These are phyloP conservation scores for Boloria selene DNA, from an alignment of 2,888 invertebrate species.

Conservation along the genomic window DNA sequence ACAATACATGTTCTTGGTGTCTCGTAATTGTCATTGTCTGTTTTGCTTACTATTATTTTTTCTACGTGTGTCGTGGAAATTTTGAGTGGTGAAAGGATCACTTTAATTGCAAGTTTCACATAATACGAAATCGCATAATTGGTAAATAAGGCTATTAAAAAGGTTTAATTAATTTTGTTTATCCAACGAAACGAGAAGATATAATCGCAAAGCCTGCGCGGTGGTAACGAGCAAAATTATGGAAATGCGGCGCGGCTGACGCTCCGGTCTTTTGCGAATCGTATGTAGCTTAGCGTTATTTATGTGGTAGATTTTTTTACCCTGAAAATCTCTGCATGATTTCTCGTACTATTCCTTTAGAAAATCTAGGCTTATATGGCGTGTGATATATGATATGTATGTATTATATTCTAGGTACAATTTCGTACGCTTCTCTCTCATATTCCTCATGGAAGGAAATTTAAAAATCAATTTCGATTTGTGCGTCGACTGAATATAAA, in stretches of 20 bases:
- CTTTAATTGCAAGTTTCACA: constrained; percentile 20
- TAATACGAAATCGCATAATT: constrained; percentile 18
- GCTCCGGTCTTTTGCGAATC: constrained; percentile 26
- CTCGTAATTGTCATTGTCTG: background rate
- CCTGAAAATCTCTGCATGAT: constrained; percentile 10
- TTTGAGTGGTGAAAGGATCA: background rate
- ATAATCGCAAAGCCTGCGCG: constrained; percentile 50
- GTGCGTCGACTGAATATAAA: constrained; percentile 16
- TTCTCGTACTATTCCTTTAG: constrained; percentile 4
- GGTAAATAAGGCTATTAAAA: constrained; percentile 34
- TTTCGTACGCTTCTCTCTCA: constrained; percentile 3
- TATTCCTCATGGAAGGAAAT: constrained; percentile 17
- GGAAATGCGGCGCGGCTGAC: constrained; percentile 55
- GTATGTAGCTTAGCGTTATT: constrained; percentile 21
- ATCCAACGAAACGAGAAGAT: constrained; percentile 55
- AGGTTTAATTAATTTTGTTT: constrained; percentile 57
- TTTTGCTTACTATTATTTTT: background rate
- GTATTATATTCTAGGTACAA: background rate
- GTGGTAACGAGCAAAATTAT: constrained; percentile 71
- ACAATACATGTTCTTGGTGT: too few relatives aligned
- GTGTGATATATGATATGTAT: constrained; percentile 12
- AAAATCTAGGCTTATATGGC: background rate
- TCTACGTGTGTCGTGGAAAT: background rate
- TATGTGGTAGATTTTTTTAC: constrained; percentile 26
- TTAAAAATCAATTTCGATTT: constrained; percentile 26